These are phyloP conservation scores for Pyxicephalus adspersus DNA, from an alignment of 2,113 vertebrate genomes.

Conservation along the genomic window DNA sequence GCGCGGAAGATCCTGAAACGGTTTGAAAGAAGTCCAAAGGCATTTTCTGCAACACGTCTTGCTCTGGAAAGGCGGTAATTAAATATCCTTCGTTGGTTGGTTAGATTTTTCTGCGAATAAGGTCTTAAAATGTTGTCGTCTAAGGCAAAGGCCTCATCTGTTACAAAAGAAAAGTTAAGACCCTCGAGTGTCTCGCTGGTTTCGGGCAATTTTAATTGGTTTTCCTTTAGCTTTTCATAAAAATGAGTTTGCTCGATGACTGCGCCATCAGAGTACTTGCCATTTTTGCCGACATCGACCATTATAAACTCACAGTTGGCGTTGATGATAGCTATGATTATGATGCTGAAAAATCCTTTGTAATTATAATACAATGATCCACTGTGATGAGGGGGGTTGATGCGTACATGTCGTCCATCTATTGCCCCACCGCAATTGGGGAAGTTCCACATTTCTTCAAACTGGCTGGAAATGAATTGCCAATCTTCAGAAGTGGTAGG, in stretches of 20 bases:
- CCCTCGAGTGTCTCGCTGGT: background rate
- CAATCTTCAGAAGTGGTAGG: background rate
- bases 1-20: constrained; percentile 22
- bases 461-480: background rate
- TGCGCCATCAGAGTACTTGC: constrained; percentile 39
- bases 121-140: background rate
- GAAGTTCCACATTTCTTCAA: constrained; percentile 43
- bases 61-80: constrained; percentile 20
- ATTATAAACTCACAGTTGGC: constrained; percentile 45
- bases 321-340: constrained; percentile 47
- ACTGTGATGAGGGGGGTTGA: constrained; percentile 30
- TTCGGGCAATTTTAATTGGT: background rate
- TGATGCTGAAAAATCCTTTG: constrained; percentile 49
- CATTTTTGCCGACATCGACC: constrained; percentile 55
- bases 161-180: constrained; percentile 6
- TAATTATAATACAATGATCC: constrained; percentile 50
- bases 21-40: constrained; percentile 13
- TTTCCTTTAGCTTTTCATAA: background rate
- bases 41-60: constrained; percentile 7
- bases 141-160: constrained; percentile 5
- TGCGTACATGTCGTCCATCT: constrained; percentile 45
- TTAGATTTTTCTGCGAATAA: background rate
- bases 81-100: background rate
- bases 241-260: constrained; percentile 27
- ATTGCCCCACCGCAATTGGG: constrained; percentile 55